phyloP scores from a whole-genome alignment of 2,113 vertebrate species.

The Orycteropus afer region DNA sequence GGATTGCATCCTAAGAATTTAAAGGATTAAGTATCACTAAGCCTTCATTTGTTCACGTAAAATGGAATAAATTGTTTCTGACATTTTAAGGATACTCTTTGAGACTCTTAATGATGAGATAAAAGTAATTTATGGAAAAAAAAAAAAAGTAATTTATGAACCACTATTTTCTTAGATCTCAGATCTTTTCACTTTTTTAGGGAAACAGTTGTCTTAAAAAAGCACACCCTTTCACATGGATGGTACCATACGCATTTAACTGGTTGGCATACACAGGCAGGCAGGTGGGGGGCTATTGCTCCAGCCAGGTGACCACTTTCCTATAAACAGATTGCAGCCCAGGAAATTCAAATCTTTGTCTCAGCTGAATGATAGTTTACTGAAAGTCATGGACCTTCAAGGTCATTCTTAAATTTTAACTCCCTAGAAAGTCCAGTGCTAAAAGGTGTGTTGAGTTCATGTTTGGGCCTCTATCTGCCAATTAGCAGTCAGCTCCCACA shows the following conservation, averaged over 20 bases:
- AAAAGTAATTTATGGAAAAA: not conserved
- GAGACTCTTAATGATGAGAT: conserved; percentile 20
- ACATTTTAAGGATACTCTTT: conserved; percentile 29
- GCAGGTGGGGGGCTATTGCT: not conserved
- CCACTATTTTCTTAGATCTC: conserved; percentile 5
- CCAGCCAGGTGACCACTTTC: not conserved
- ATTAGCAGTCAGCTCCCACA: not conserved
- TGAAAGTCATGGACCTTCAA: not conserved
- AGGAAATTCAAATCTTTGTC: not conserved
- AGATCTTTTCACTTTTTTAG: not conserved
- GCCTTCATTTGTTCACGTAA: not conserved
- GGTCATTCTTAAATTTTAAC: conserved; percentile 16
- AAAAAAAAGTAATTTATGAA: no score
- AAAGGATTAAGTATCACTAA: not conserved
- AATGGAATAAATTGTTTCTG: not conserved
- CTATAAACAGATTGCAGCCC: not conserved
- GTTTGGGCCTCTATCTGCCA: not conserved
- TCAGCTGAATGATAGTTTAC: conserved; percentile 20
- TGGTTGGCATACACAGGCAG: not conserved
- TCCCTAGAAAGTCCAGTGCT: not conserved
- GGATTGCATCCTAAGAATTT: not conserved
- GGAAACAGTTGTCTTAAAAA: conserved; percentile 1
- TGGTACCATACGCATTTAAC: not conserved
- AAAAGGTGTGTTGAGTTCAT: not conserved
- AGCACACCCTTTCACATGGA: not conserved